Conservation (phyloP, 2,888 invertebrate species). For the Hedychridium roseum region DNA sequence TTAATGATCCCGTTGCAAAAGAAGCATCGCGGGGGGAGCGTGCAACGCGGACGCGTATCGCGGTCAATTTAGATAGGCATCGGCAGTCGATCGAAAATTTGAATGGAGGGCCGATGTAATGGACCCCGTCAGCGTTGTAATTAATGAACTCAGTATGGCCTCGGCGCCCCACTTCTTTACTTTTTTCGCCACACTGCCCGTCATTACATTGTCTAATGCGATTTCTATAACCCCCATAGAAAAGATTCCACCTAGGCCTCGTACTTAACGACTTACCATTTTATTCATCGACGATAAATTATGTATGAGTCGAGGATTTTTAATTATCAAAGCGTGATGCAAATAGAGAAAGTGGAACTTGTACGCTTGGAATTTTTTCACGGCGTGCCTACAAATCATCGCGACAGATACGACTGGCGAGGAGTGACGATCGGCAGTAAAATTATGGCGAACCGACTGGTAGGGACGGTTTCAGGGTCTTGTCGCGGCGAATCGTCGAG, state of each 20-base stretch:
- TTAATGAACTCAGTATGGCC: constrained; percentile 44
- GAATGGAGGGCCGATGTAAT: constrained; percentile 39
- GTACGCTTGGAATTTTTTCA: too few species aligned
- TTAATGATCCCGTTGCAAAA: constrained; percentile 31
- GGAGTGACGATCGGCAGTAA: too few species aligned
- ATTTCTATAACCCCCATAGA: constrained; percentile 41
- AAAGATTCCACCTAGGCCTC: constrained; percentile 37
- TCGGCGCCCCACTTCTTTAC: constrained; percentile 17
- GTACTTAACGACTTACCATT: too few species aligned
- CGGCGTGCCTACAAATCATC: too few species aligned
- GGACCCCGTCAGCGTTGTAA: constrained; percentile 47
- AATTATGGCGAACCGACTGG: too few species aligned
- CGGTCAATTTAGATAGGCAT: constrained; percentile 51
- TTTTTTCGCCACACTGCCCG: constrained; percentile 25
- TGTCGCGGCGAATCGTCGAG: constrained; percentile 35
- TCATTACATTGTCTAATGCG: constrained; percentile 43
- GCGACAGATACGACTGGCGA: too few species aligned
- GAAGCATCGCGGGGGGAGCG: background rate
- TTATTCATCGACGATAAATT: too few species aligned
- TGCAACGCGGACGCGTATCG: constrained; percentile 23
- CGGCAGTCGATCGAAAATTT: constrained; percentile 42
- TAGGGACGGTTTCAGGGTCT: too few species aligned
- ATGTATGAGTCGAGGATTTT: too few species aligned
- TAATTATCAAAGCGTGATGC: too few species aligned
- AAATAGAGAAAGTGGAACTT: too few species aligned